Evolutionary conservation across 2,888 invertebrate species (phyloP).

Genomic region (Erannis defoliaria): DNA sequence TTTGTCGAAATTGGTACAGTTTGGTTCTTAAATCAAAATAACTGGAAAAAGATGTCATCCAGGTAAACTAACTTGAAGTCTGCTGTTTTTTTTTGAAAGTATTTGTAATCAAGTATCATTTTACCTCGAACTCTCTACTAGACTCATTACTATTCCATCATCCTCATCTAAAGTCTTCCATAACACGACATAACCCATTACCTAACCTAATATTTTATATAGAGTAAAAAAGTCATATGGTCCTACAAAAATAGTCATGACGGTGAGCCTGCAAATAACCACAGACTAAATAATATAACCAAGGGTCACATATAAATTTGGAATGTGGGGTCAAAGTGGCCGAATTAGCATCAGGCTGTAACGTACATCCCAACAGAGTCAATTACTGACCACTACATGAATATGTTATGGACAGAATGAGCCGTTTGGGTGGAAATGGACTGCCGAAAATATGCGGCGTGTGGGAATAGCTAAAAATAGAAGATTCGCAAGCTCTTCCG

Average conservation of each 20-base stretch:
- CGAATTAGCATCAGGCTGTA: conserved; percentile 21
- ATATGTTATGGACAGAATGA: conserved; percentile 7
- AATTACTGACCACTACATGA: conserved; percentile 29
- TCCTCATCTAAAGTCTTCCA: too few relatives aligned
- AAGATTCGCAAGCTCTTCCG: neutral
- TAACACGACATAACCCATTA: too few relatives aligned
- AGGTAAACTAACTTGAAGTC: too few relatives aligned
- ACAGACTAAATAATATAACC: neutral
- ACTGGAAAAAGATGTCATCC: too few relatives aligned
- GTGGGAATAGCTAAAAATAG: neutral
- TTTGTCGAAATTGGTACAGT: too few relatives aligned
- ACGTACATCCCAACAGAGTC: conserved; percentile 12
- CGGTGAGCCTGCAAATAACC: conserved; percentile 23
- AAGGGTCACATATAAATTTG: conserved; percentile 25
- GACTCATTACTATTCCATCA: too few relatives aligned
- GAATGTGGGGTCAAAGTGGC: conserved; percentile 19
- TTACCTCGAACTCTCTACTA: too few relatives aligned
- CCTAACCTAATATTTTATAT: too few relatives aligned
- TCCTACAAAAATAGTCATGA: conserved; percentile 18
- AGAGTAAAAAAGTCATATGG: neutral
- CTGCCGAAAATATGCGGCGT: neutral
- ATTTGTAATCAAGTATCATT: too few relatives aligned
- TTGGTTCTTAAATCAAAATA: too few relatives aligned
- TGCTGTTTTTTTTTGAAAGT: too few relatives aligned
- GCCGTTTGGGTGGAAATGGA: neutral